Base-by-base conservation (phyloP, 1,140 invertebrate species). In the Parapsyche elsis region DNA sequence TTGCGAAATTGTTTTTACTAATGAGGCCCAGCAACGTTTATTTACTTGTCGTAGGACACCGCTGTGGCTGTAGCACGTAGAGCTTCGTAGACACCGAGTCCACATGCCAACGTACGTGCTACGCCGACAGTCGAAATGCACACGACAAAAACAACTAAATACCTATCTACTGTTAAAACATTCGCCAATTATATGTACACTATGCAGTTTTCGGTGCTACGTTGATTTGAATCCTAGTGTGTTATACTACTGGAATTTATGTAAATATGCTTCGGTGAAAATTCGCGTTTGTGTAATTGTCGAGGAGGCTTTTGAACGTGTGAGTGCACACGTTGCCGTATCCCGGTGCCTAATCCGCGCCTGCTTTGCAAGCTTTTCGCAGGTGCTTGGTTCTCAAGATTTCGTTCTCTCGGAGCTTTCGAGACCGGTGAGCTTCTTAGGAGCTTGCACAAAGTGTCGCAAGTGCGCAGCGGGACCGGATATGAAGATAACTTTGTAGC, bases 401-500 rank as follows among this genome's bases (percentile, higher is more conserved):
- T 61, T 61, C 5, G 57, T 61, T 21, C n/a, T 61, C 57, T 38
- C 30, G 30, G 16, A 61, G 57, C 16, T 61, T 61, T 16, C 14
- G 16, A 38, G 30, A 38, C 30, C 30, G 30, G 30, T 38, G 30
- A 38, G 30, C 30, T 61, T 61, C 71, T 74, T 38, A 7, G 16
- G 23, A 23, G 38, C 74, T n/a, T 44, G 44, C 44, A 76, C 49
- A 59, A 76, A 76, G 74, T 76, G 49, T 76, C 74, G 30, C 53
- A 49, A 76, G 74, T 76, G 74, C 74, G 45, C 45, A 59, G 19
- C 45, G 21, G 46, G 46, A 10, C 46, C 74, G n/a, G 5, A 45
- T 26, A 21, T n/a, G 14, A 21, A 76, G 49, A 76, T 76, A 49
- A 76, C 74, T 76, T 76, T 76, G 74, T 76, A 76, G 30, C 74